Conservation (phyloP, 1,140 invertebrate genomes). For the Coenobita brevimanus region DNA sequence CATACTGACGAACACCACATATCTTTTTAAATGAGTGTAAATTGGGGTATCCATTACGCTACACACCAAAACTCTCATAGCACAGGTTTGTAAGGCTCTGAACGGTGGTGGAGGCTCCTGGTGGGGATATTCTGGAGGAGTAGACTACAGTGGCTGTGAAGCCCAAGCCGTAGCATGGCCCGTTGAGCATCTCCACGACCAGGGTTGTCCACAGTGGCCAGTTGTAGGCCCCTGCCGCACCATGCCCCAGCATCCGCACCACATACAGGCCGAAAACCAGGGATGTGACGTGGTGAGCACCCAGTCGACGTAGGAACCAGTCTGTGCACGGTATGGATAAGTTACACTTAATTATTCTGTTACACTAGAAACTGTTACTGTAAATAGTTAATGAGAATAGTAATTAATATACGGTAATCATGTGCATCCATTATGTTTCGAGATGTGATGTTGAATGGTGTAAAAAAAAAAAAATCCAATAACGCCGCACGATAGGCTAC, state of each 20-base stretch:
- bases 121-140: constrained; percentile 82
- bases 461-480: no score
- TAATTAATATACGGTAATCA: no score
- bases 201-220: constrained; percentile 49
- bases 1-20: no score
- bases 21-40: no score
- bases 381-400: no score
- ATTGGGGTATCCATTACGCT: no score
- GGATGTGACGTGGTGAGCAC: not conserved
- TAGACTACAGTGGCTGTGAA: constrained; percentile 86
- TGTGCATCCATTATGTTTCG: no score
- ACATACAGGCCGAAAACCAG: constrained; percentile 32
- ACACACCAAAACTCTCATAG: constrained; percentile 84
- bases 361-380: no score
- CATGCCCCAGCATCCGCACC: constrained; percentile 17
- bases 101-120: constrained; percentile 85
- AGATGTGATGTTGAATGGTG: no score
- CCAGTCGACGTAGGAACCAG: constrained; percentile 25
- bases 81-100: constrained; percentile 88
- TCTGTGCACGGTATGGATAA: no score
- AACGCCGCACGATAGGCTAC: no score
- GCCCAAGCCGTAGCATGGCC: constrained; percentile 84
- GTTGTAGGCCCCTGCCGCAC: not conserved
- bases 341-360: no score
- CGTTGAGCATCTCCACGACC: constrained; percentile 71